These are phyloP conservation scores for Podarcis siculus DNA, from an alignment of 2,797 vertebrate species.

Conservation along the genomic window DNA sequence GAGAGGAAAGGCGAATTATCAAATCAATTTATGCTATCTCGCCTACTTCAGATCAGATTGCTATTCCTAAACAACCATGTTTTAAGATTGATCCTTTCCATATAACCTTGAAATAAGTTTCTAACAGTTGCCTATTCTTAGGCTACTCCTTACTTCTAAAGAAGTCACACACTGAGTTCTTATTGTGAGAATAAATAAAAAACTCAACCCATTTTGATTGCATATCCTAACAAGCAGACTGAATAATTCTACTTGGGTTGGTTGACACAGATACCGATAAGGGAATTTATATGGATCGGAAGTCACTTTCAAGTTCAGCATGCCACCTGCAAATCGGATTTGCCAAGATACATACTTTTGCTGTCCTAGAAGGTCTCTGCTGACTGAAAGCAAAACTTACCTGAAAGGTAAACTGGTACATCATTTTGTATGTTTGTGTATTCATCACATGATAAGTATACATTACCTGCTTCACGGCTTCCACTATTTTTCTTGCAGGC, in stretches of 20 bases:
- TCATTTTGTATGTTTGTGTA: conserved; percentile 5
- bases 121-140: neutral
- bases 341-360: neutral
- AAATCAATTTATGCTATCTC: conserved; percentile 15
- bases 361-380: neutral
- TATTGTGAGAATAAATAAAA: neutral
- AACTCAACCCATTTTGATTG: neutral
- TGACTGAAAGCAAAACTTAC: neutral
- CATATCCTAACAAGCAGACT: neutral
- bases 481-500: conserved; percentile 88
- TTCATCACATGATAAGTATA: neutral
- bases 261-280: neutral
- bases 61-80: conserved; percentile 32
- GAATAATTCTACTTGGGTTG: neutral
- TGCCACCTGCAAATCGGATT: neutral
- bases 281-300: neutral
- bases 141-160: neutral
- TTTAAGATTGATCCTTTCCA: neutral
- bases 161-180: neutral
- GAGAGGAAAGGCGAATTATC: conserved; percentile 41
- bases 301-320: neutral
- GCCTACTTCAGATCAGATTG: conserved; percentile 20
- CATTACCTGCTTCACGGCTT: conserved; percentile 81
- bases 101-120: neutral
- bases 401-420: neutral